These are phyloP conservation scores for Hirtodrosophila trivittata DNA, from an alignment of 2,888 invertebrate species.

Conservation along the genomic window DNA sequence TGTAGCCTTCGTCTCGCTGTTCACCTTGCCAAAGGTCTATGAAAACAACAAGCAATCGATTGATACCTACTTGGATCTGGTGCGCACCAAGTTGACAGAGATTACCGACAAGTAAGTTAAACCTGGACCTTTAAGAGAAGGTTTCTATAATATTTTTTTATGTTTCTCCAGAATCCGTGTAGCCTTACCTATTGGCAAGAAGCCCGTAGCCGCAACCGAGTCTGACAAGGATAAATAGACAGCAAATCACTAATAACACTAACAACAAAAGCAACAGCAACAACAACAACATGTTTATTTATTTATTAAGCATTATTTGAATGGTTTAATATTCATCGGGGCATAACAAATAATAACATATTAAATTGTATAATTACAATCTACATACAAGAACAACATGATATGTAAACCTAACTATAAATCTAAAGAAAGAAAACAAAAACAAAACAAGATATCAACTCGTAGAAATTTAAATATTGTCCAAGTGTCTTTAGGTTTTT, in stretches of 20 bases:
- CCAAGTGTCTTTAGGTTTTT: slow-evolving; percentile 79
- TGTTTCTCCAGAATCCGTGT: slow-evolving; percentile 94
- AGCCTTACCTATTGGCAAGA: slow-evolving; percentile 94
- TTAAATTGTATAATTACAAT: slow-evolving; percentile 67
- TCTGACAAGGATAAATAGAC: slow-evolving; percentile 93
- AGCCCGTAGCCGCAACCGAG: slow-evolving; percentile 86
- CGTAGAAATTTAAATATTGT: slow-evolving; percentile 70
- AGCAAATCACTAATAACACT: slow-evolving; percentile 52
- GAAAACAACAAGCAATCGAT: slow-evolving; percentile 97
- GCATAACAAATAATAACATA: slow-evolving; percentile 66
- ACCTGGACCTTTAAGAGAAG: neutral
- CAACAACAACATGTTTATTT: slow-evolving; percentile 70
- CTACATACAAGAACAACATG: slow-evolving; percentile 37
- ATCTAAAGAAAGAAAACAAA: slow-evolving; percentile 33
- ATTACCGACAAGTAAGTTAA: slow-evolving; percentile 92
- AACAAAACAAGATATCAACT: slow-evolving; percentile 52
- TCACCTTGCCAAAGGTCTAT: slow-evolving; percentile 98
- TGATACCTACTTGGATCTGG: slow-evolving; percentile 94
- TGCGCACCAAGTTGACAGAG: slow-evolving; percentile 93
- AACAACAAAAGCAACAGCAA: slow-evolving; percentile 49
- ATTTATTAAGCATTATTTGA: slow-evolving; percentile 78
- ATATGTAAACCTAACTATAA: slow-evolving; percentile 58
- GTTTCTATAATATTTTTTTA: neutral
- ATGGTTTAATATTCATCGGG: slow-evolving; percentile 75
- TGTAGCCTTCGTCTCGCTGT: slow-evolving; percentile 94